Percentiles rank a stretch among this genome's conserved stretches.
Conservation (phyloP, 2,797 vertebrate species). For the Pipistrellus pipistrellus region DNA sequence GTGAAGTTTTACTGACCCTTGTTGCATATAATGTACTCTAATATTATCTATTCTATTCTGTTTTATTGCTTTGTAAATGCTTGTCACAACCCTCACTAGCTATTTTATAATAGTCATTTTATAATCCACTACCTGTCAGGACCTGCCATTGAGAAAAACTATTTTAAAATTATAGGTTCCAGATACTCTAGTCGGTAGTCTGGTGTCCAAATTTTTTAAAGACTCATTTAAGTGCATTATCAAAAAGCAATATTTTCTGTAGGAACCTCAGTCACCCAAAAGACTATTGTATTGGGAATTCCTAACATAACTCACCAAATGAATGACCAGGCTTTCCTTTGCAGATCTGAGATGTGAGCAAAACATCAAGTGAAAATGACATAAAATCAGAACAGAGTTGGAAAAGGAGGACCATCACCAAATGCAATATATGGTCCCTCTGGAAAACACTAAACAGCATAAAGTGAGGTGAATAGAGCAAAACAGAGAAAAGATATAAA, state of each 20-base stretch:
- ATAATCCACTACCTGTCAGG: conserved; percentile 11
- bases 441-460: background rate
- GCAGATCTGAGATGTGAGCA: background rate
- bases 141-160: background rate
- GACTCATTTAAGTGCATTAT: background rate
- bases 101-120: conserved; percentile 45
- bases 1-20: background rate
- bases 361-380: background rate
- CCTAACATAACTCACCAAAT: background rate
- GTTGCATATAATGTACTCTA: background rate
- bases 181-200: background rate
- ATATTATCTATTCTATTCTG: background rate
- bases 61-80: conserved; percentile 27
- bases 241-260: background rate
- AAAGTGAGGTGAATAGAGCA: background rate
- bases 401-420: background rate
- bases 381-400: background rate
- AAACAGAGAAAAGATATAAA: background rate
- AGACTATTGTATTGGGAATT: background rate
- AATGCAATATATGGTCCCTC: background rate
- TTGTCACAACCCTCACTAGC: background rate
- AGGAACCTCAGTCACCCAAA: background rate
- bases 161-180: background rate
- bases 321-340: background rate
- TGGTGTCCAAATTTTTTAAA: background rate